Conservation (phyloP, 1,140 invertebrate species). For the Drosophila quadrilineata region DNA sequence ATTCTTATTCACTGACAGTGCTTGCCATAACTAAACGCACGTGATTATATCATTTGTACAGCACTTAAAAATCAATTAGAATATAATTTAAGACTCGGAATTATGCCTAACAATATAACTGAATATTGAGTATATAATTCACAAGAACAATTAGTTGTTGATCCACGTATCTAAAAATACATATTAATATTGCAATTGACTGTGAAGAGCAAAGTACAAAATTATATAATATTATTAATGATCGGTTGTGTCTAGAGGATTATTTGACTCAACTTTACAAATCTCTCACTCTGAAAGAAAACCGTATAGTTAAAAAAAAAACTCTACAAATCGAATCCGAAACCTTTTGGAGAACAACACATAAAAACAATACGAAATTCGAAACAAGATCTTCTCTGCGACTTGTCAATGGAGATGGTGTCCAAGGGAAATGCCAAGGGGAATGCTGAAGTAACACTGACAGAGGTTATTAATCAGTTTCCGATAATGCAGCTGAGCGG, state of each 20-base stretch:
- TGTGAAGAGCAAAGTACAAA: not conserved
- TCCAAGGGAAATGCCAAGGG: not conserved
- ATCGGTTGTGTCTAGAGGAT: constrained; percentile 50
- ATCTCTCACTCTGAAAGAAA: constrained; percentile 38
- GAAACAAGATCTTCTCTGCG: constrained; percentile 60
- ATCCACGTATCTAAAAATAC: not conserved
- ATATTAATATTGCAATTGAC: not conserved
- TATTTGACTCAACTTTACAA: constrained; percentile 44
- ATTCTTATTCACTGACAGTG: not conserved
- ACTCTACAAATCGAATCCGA: constrained; percentile 6
- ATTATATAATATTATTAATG: constrained; percentile 47
- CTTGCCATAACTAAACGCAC: constrained; percentile 30
- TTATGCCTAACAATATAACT: constrained; percentile 7
- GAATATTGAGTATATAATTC: not conserved
- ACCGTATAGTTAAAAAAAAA: not conserved
- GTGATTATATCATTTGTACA: constrained; percentile 67
- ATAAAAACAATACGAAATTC: constrained; percentile 50
- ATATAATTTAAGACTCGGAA: constrained; percentile 11
- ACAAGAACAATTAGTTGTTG: not conserved
- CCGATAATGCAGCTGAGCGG: constrained; percentile 65
- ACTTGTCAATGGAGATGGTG: constrained; percentile 24
- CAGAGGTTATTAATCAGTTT: constrained; percentile 76
- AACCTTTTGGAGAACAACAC: constrained; percentile 49
- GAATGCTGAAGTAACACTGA: constrained; percentile 33
- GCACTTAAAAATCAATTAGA: constrained; percentile 74